Evolutionary conservation across 2,797 vertebrate genomes (phyloP).

Genomic region (Hylomyscus alleni): DNA sequence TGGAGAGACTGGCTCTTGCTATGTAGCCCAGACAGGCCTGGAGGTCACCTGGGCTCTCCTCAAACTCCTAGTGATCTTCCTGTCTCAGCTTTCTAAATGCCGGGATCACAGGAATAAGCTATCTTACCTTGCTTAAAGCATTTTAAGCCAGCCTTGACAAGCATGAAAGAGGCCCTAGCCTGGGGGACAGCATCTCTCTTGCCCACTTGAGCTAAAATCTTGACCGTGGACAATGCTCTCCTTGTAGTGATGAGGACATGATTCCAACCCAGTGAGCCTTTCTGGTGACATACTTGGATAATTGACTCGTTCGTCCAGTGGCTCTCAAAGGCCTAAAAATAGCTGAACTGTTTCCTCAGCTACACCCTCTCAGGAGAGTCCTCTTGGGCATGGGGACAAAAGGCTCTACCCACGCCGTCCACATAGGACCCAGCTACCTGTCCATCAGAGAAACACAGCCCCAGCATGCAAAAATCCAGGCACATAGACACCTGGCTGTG

Average conservation of each 20-base stretch:
- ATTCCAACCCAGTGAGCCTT: background rate
- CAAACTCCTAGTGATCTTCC: background rate
- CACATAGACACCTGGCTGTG: background rate
- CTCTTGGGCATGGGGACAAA: background rate
- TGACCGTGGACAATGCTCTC: background rate
- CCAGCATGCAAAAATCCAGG: background rate
- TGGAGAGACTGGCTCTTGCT: background rate
- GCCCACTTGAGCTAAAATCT: background rate
- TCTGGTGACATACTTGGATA: background rate
- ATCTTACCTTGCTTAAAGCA: background rate
- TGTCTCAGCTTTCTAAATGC: background rate
- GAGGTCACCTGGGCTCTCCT: background rate
- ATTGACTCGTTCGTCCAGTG: background rate
- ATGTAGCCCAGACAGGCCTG: background rate
- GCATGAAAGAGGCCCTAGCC: background rate
- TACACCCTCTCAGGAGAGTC: background rate
- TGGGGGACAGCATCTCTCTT: accelerated
- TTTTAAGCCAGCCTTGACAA: background rate
- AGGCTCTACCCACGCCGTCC: background rate
- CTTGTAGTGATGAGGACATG: background rate
- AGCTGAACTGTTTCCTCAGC: background rate
- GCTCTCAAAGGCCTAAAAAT: slow-evolving; percentile 20
- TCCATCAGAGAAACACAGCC: background rate
- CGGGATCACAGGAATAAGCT: too few species aligned
- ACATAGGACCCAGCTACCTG: background rate